Evolutionary conservation across 2,797 vertebrate genomes (phyloP), one percentile per base, ranked within the genome.

Genomic region (Lepus townsendii): DNA sequence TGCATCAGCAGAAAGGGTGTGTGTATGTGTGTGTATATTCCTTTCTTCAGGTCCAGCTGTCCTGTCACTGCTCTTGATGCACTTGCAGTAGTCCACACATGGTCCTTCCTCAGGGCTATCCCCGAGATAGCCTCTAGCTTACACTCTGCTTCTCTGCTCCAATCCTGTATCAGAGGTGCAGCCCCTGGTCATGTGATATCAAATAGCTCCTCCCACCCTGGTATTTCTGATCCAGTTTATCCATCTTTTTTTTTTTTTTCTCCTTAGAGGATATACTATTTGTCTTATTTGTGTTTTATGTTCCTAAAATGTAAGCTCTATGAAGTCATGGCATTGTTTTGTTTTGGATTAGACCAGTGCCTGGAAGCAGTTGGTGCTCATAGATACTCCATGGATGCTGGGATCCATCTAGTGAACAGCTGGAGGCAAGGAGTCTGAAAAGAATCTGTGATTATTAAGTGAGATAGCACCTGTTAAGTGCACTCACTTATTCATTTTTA

Each of bases 301-400:
- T 20, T 66, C 57, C 73, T 94, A 80, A 92, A 89, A 65, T 69
- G 62, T 50, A 91, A 85, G n/a, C 65, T 93, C 13, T 26, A 2
- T 60, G 30, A 66, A 6, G 26, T 65, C 24, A 94, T 66, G 32
- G 13, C 26, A 71, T 95, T 92, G 38, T 82, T 95, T 83, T 79
- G 38, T 82, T 88, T 69, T 92, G 50, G 88, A 78, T 38, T 82
- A 38, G 20, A 69, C 7, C 12, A 50, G 30, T 84, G 42, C 35
- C 24, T 72, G 30, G 10, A 73, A 38, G 0, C 9, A 80, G 20
- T 32, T 47, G 38, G 10, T 75, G 10, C 52, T 84, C 69, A 24
- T 87, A 91, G 78, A 68, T 94, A 71, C 47, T 91, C 90, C 20
- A 72, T 84, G 79, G 77, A 63, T 83, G 72, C 22, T 88, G 72